Evolutionary conservation across 2,797 vertebrate genomes (phyloP), one percentile per base, ranked within the genome.

Genomic region (Gallinago stenura): DNA sequence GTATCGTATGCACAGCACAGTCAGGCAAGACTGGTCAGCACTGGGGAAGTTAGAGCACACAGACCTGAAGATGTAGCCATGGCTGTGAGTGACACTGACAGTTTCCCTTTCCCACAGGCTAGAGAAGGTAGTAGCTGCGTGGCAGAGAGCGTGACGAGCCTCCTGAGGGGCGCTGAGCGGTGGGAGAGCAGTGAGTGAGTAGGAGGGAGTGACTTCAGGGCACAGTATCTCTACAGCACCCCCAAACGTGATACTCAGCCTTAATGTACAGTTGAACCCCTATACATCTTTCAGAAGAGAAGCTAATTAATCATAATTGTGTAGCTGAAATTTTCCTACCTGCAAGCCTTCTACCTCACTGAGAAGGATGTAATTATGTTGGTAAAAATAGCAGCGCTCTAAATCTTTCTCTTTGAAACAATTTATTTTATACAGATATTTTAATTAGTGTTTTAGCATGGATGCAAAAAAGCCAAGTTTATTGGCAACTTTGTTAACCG

Each of bases 321-420:
- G 12, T 30, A 77, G 39, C 50, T 70, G 75, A 71, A 54, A 14
- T 35, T 86, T 88, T 89, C 35, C 26, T 90, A 75, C 81, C 83
- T 95, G 62, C 45, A 80, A 92, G 33, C n/a, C 24, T 87, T 90
- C 68, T 73, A 15, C 41, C 61, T 95, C 22, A 6, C 61, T 24
- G 56, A 91, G 89, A 81, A 69, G 54, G 35, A 43, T 87, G 76
- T 64, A 83, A 94, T 96, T 90, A 78, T 45, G 30, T 17, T n/a
- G 19, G 20, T 69, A 84, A 96, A 97, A 92, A 93, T 92, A 95
- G 73, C 43, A 83, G 43, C 66, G 64, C 35, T 57, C 30, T 48
- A 75, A 79, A 69, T 33, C 57, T 75, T 85, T 78, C n/a, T 39
- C 37, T 93, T 91, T 58, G 80, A 79, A 94, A 87, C 53, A 57